Evolutionary conservation across 1,140 invertebrate species (phyloP), one percentile per base, ranked within the genome.

Genomic region (Lithobius niger): DNA sequence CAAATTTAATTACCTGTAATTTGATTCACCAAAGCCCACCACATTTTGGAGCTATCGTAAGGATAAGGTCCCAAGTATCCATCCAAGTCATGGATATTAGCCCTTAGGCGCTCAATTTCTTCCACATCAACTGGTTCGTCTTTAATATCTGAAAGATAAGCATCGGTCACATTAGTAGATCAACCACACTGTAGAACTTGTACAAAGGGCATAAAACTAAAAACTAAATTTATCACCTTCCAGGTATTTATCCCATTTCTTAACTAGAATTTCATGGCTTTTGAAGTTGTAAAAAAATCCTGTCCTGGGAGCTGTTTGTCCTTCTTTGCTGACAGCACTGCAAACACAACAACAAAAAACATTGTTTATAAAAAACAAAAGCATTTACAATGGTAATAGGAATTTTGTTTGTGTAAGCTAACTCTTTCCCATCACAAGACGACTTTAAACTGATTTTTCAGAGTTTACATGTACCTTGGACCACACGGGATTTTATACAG

Each of bases 251-350:
- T 95, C 81, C 90, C 93, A 98, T 67, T 81, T 83, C 64, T 81
- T 88, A 0, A 92, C 82, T 16, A 97, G 54, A 61, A 97, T 76
- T 74, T 97, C 91, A 59, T 78, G 77, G 50, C 78, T 76, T 60
- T 82, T 74, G 66, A 98, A 97, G 64, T 79, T 77, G 66, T 96
- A 82, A 65, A 96, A 86, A 65, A 97, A 97, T 22, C 94, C 94
- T 53, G 84, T 81, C 64, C 91, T 77, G 50, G 78, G 83, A 47
- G 79, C 76, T 22, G 72, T 64, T 54, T 77, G 74, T 26, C 73
- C 73, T 59, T 78, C 70, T 62, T 77, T 73, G 60, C 72, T 73
- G 0, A 71, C 67, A 16, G 77, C 74, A 68, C 79, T 82, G 63
- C 54, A 71, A 71, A 57, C 62, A 57, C 40, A 53, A 54, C 56